A percentile compares a stretch with the other conserved stretches of the same genome.
phyloP scores from a whole-genome alignment of 2,113 vertebrate genomes.

The Bos indicus region DNA sequence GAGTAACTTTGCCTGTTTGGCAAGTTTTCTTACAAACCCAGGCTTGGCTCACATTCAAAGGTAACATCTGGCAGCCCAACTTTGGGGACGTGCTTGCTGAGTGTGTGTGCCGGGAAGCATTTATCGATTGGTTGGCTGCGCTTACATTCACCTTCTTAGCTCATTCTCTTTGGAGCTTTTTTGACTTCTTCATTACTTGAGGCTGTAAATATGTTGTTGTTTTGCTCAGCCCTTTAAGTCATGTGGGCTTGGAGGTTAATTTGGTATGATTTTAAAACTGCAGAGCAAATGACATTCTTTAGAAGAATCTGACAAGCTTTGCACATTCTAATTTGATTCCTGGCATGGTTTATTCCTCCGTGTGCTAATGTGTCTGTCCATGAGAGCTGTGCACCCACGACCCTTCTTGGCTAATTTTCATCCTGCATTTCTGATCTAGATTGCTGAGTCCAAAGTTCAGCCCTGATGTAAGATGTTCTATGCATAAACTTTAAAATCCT shows the following conservation, averaged over 20 bases:
- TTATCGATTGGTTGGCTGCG: slow-evolving; percentile 36
- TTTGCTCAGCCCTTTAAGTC: slow-evolving; percentile 68
- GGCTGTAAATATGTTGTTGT: slow-evolving; percentile 75
- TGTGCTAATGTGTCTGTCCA: slow-evolving; percentile 69
- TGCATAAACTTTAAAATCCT: slow-evolving; percentile 66
- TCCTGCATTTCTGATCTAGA: slow-evolving; percentile 73
- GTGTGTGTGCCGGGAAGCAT: neutral
- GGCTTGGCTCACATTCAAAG: slow-evolving; percentile 57
- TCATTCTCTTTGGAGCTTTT: slow-evolving; percentile 49
- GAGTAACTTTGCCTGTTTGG: slow-evolving; percentile 9
- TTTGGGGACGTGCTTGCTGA: slow-evolving; percentile 5
- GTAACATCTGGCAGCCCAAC: slow-evolving; percentile 57
- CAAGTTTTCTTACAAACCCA: neutral
- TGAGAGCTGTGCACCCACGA: slow-evolving; percentile 63
- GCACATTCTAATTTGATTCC: slow-evolving; percentile 79
- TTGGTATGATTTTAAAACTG: slow-evolving; percentile 76
- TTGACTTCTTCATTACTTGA: slow-evolving; percentile 67
- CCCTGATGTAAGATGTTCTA: slow-evolving; percentile 64
- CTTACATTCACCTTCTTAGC: slow-evolving; percentile 54
- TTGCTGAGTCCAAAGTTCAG: slow-evolving; percentile 66
- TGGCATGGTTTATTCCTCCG: slow-evolving; percentile 68
- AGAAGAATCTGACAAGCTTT: slow-evolving; percentile 77
- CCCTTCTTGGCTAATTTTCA: slow-evolving; percentile 75
- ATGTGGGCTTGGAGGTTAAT: slow-evolving; percentile 75
- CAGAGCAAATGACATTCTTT: slow-evolving; percentile 75